phyloP scores from a whole-genome alignment of 2,113 vertebrate genomes.

The Gobiocypris rarus region DNA sequence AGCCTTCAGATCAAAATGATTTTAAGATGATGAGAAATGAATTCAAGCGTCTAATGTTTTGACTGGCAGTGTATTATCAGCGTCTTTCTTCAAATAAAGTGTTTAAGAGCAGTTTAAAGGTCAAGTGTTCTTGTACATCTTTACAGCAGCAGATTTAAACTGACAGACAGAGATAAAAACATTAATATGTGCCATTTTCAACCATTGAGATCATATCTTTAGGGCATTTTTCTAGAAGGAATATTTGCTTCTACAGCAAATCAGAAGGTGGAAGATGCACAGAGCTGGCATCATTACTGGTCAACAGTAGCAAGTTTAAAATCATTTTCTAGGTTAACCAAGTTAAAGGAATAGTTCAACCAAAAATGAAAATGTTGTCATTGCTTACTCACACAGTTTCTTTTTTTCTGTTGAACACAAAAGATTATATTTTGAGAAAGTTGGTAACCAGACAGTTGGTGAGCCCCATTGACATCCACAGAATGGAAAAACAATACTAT shows the following conservation, averaged over 20 bases:
- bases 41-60: neutral
- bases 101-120: neutral
- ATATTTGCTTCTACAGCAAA: neutral
- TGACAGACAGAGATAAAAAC: neutral
- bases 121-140: neutral
- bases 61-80: neutral
- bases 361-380: too few species aligned
- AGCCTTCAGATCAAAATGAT: too few species aligned
- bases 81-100: neutral
- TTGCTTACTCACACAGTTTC: too few species aligned
- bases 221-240: neutral
- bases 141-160: constrained; percentile 9
- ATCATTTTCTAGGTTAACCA: neutral
- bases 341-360: neutral
- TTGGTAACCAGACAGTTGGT: too few species aligned
- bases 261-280: neutral
- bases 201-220: neutral
- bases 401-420: too few species aligned
- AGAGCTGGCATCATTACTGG: neutral
- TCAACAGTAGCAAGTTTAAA: neutral
- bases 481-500: too few species aligned
- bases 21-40: too few species aligned
- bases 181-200: neutral
- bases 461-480: too few species aligned
- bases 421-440: too few species aligned